Evolutionary conservation across 1,140 invertebrate genomes (phyloP).

Genomic region (Pogonus chalceus): DNA sequence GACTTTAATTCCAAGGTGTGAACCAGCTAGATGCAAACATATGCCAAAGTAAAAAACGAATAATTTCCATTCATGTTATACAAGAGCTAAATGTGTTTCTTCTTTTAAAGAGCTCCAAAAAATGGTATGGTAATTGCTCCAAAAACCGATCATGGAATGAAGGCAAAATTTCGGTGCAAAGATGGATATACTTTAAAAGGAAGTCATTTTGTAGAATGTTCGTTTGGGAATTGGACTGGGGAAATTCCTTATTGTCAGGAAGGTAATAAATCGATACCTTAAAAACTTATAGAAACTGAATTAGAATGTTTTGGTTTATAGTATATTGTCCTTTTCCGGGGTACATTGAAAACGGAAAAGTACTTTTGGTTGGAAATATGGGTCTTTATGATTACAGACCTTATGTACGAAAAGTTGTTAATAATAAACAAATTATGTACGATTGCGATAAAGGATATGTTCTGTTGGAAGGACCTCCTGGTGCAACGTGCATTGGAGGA

Average conservation of each 20-base stretch:
- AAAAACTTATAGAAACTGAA: background rate
- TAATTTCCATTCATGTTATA: background rate
- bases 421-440: conserved; percentile 95
- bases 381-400: conserved; percentile 94
- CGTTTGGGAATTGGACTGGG: conserved; percentile 88
- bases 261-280: conserved; percentile 41
- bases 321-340: conserved; percentile 93
- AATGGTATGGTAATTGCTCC: conserved; percentile 94
- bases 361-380: conserved; percentile 92
- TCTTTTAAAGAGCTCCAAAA: conserved; percentile 46
- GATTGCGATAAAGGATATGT: conserved; percentile 89
- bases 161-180: conserved; percentile 82
- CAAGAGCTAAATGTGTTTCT: background rate
- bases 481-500: conserved; percentile 85
- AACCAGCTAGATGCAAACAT: conserved; percentile 63
- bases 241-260: conserved; percentile 76
- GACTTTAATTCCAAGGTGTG: conserved; percentile 70
- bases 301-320: conserved; percentile 34
- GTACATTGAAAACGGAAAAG: conserved; percentile 80
- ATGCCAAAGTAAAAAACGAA: conserved; percentile 52
- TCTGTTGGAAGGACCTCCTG: conserved; percentile 75
- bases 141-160: conserved; percentile 90
- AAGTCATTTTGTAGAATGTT: conserved; percentile 64
- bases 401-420: conserved; percentile 81
- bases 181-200: conserved; percentile 80